These are phyloP conservation scores for Rhinichthys osculus DNA, from an alignment of 2,797 vertebrate species.

Conservation along the genomic window DNA sequence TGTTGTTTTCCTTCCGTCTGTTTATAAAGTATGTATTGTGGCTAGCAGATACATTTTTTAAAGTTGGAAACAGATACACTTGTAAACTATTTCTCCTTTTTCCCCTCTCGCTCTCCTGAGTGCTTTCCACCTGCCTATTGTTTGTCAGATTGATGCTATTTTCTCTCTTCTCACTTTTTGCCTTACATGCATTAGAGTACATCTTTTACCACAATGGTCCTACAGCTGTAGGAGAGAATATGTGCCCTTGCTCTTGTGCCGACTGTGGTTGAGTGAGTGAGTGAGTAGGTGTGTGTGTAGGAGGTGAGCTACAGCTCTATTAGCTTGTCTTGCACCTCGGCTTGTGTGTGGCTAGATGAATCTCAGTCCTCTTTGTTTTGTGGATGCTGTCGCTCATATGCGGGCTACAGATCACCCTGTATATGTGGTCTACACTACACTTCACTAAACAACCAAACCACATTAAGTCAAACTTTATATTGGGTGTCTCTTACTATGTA, in stretches of 20 bases:
- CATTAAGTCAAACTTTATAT: too few species aligned
- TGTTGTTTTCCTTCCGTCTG: neutral
- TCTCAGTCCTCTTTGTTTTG: slow-evolving; percentile 65
- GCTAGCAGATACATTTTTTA: neutral
- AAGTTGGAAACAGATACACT: slow-evolving; percentile 12
- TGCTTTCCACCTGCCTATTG: slow-evolving; percentile 14
- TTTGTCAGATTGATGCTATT: slow-evolving; percentile 27
- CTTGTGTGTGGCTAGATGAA: slow-evolving; percentile 34
- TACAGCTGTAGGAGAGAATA: slow-evolving; percentile 33
- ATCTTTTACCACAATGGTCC: slow-evolving; percentile 23
- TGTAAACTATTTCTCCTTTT: slow-evolving; percentile 25
- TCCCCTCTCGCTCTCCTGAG: slow-evolving; percentile 14
- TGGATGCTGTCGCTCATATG: slow-evolving; percentile 67
- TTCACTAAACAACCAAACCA: neutral
- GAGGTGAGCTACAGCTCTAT: slow-evolving; percentile 40
- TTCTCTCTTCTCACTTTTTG: slow-evolving; percentile 30
- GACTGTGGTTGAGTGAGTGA: slow-evolving; percentile 11
- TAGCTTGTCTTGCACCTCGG: slow-evolving; percentile 28
- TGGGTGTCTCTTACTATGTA: too few species aligned
- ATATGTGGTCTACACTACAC: neutral
- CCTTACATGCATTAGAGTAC: slow-evolving; percentile 18
- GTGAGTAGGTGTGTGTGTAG: slow-evolving; percentile 37
- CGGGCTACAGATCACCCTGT: slow-evolving; percentile 50
- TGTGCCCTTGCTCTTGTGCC: slow-evolving; percentile 21
- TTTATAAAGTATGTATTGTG: neutral